phyloP scores from a whole-genome alignment of 2,113 vertebrate genomes.

The Syngnathus typhle region DNA sequence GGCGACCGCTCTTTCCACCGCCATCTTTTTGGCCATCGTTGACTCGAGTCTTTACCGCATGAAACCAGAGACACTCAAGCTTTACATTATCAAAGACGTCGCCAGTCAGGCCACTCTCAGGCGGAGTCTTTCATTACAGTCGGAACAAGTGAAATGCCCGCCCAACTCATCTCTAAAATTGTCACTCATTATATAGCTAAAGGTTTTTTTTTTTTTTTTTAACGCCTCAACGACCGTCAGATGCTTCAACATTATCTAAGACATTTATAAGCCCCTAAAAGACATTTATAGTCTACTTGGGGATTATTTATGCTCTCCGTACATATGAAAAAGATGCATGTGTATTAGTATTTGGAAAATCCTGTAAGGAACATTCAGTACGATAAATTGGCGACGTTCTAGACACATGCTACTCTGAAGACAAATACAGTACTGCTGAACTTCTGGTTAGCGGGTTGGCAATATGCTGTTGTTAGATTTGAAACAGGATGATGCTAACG shows the following conservation, averaged over 20 bases:
- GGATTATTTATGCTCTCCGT: not conserved
- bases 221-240: not conserved
- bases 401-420: too few relatives aligned
- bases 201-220: not conserved
- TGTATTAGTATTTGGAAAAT: not conserved
- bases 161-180: not conserved
- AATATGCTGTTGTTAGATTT: too few relatives aligned
- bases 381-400: too few relatives aligned
- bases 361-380: too few relatives aligned
- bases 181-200: not conserved
- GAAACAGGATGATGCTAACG: too few relatives aligned
- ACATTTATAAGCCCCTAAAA: not conserved
- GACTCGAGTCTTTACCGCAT: constrained; percentile 9
- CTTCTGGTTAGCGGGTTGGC: too few relatives aligned
- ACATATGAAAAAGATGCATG: not conserved
- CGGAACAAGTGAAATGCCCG: not conserved
- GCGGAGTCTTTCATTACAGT: constrained; percentile 8
- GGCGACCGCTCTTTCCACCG: not conserved
- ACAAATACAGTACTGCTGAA: too few relatives aligned
- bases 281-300: not conserved
- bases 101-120: constrained; percentile 44
- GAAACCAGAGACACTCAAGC: constrained; percentile 54
- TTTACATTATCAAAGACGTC: constrained; percentile 56
- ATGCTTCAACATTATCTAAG: not conserved
- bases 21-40: not conserved